Percentiles rank a stretch among this genome's conserved stretches.
These are phyloP conservation scores for Rhabdornis inornatus DNA, from an alignment of 2,113 vertebrate species.

Conservation along the genomic window DNA sequence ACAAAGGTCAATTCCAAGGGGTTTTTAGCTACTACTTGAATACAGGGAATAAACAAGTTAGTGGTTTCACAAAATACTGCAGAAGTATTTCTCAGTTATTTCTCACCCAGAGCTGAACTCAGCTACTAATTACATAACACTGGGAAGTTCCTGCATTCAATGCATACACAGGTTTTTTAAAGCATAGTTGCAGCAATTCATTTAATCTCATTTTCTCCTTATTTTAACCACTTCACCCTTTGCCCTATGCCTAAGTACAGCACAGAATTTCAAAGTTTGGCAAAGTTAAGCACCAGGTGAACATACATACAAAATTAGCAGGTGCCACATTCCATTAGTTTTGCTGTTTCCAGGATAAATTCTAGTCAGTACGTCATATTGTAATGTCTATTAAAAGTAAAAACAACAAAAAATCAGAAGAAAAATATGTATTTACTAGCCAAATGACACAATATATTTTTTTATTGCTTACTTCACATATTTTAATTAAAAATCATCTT, in stretches of 20 bases:
- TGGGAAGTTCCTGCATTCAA: background rate
- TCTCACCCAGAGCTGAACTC: conserved; percentile 37
- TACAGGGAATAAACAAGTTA: background rate
- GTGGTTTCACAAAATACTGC: conserved; percentile 57
- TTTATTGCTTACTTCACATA: conserved; percentile 21
- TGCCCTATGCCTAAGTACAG: background rate
- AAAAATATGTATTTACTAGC: background rate
- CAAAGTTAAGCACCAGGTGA: conserved; percentile 20
- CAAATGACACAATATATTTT: background rate
- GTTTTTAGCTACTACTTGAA: background rate
- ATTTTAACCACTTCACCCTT: background rate
- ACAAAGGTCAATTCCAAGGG: conserved; percentile 19
- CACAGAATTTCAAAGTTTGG: conserved; percentile 4
- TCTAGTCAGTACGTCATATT: background rate
- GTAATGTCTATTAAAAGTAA: background rate
- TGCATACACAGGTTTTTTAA: background rate
- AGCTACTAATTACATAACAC: background rate
- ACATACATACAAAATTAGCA: background rate
- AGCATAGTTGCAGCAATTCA: background rate
- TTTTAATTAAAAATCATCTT: background rate
- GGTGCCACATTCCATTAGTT: background rate
- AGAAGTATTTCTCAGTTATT: conserved; percentile 50
- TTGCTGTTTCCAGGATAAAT: conserved; percentile 4
- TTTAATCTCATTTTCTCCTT: background rate
- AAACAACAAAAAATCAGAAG: background rate